Conservation (phyloP, 2,888 invertebrate genomes). For the Chymomyza procnemis region DNA sequence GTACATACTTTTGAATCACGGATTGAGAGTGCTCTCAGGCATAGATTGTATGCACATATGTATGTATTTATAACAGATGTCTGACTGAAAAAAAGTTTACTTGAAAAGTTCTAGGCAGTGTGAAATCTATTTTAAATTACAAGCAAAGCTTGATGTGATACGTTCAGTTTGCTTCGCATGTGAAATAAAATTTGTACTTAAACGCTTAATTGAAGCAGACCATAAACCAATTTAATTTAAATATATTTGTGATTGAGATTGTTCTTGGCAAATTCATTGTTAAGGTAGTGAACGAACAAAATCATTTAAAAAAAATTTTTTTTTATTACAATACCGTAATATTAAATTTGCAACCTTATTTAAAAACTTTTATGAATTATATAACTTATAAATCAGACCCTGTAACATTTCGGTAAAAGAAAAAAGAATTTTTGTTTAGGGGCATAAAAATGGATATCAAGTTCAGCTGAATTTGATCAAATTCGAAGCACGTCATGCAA, state of each 20-base stretch:
- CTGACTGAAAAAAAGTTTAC: conserved; percentile 12
- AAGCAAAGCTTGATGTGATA: not conserved
- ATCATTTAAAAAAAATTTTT: too few relatives aligned
- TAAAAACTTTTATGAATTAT: too few relatives aligned
- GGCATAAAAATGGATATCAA: too few relatives aligned
- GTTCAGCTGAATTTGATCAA: too few relatives aligned
- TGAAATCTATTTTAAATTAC: conserved; percentile 27
- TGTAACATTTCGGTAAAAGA: too few relatives aligned
- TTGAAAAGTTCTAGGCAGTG: conserved; percentile 29
- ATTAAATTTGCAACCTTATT: too few relatives aligned
- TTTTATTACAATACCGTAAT: too few relatives aligned
- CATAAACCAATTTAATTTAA: conserved; percentile 24
- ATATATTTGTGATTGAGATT: conserved; percentile 1
- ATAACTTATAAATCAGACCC: too few relatives aligned
- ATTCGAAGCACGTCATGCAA: too few relatives aligned
- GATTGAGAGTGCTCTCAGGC: conserved; percentile 13
- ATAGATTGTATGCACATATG: not conserved
- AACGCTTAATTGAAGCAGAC: conserved; percentile 33
- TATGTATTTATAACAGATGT: not conserved
- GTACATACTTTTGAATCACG: conserved; percentile 28
- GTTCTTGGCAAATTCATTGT: not conserved
- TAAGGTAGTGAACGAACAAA: not conserved
- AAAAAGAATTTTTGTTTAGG: too few relatives aligned
- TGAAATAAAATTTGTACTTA: not conserved
- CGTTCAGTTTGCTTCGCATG: not conserved